phyloP scores from a whole-genome alignment of 2,888 invertebrate species.

The Drosophila kanekoi region DNA sequence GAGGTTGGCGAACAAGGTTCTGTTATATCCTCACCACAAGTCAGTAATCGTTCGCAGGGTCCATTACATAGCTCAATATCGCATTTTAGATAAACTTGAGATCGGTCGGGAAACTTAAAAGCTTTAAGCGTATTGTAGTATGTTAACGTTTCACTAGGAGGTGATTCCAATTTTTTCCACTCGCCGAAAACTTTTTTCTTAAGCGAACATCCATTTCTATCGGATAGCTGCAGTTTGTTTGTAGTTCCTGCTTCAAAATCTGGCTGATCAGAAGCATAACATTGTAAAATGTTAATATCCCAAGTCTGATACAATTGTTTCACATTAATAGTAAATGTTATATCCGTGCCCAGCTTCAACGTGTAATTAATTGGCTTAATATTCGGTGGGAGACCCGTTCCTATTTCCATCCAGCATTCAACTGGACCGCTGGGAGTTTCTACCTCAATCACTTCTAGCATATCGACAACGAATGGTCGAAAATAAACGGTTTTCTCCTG shows the following conservation, averaged over 20 bases:
- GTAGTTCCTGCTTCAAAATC: constrained; percentile 87
- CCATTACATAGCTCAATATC: constrained; percentile 87
- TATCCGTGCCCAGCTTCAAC: constrained; percentile 89
- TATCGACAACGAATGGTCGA: constrained; percentile 89
- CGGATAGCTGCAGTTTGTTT: constrained; percentile 88
- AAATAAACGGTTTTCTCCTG: constrained; percentile 84
- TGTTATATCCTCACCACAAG: constrained; percentile 56
- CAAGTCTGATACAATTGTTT: constrained; percentile 88
- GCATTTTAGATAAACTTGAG: constrained; percentile 90
- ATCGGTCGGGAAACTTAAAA: constrained; percentile 91
- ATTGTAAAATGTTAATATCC: constrained; percentile 89
- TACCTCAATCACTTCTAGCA: constrained; percentile 89
- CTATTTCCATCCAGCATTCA: constrained; percentile 92
- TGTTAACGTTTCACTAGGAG: constrained; percentile 88
- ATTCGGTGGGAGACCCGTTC: constrained; percentile 89
- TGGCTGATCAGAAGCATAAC: constrained; percentile 90
- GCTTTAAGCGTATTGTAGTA: constrained; percentile 89
- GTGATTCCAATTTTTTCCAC: constrained; percentile 88
- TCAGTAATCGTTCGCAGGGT: constrained; percentile 68
- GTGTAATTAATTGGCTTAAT: constrained; percentile 87
- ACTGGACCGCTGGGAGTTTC: constrained; percentile 88
- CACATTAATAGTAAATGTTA: constrained; percentile 89
- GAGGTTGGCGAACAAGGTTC: constrained; percentile 35
- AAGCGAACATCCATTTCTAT: constrained; percentile 88
- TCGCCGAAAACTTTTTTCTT: constrained; percentile 88